Evolutionary conservation across 2,113 vertebrate genomes (phyloP).

Genomic region (Hassar affinis): DNA sequence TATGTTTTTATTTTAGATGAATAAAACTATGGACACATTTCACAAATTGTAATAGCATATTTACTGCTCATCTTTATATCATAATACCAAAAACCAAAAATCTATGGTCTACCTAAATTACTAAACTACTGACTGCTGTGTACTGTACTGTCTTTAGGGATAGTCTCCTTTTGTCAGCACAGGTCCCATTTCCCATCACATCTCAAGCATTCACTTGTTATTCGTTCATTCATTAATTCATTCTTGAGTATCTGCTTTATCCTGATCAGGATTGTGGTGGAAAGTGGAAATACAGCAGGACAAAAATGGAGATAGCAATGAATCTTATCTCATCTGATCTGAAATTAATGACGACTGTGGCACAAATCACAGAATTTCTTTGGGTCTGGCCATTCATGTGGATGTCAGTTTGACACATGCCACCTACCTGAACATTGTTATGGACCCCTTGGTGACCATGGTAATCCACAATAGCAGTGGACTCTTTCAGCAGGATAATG

Average conservation of each 20-base stretch:
- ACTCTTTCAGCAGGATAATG: too few species aligned
- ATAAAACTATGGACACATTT: neutral
- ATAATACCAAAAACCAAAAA: neutral
- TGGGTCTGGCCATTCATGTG: too few species aligned
- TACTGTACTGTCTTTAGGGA: neutral
- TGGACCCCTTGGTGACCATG: too few species aligned
- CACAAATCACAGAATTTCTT: too few species aligned
- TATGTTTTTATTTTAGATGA: neutral
- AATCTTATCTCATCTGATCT: too few species aligned
- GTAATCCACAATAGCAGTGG: too few species aligned
- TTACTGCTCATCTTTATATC: neutral
- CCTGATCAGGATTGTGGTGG: neutral
- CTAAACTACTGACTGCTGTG: neutral
- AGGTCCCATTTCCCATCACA: neutral
- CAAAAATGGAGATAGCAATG: too few species aligned
- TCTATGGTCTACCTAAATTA: neutral
- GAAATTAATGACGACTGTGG: too few species aligned
- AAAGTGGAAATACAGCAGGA: neutral
- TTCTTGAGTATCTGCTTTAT: too few species aligned
- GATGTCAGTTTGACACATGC: too few species aligned
- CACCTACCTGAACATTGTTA: too few species aligned
- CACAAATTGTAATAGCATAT: conserved; percentile 1
- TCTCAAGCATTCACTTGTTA: neutral
- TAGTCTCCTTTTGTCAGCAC: neutral
- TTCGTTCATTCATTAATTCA: neutral